Percentiles rank a stretch among this genome's conserved stretches.
Conservation (phyloP, 1,140 invertebrate species). For the Contarinia nasturtii region DNA sequence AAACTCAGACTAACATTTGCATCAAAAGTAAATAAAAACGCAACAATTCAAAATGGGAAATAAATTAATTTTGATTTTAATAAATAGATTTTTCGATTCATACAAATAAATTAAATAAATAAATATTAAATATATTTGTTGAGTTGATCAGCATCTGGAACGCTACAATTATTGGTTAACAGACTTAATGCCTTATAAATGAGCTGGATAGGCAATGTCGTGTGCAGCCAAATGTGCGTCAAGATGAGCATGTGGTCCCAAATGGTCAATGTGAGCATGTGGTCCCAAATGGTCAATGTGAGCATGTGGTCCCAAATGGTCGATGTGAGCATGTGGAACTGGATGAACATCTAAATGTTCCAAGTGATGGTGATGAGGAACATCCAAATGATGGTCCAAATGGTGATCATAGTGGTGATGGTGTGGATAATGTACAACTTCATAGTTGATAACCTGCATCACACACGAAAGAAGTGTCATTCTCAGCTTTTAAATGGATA, state of each 20-base stretch:
- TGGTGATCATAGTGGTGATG: slow-evolving; percentile 30
- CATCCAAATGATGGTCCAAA: slow-evolving; percentile 28
- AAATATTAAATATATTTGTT: background rate
- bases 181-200: slow-evolving; percentile 11
- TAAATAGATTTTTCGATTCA: background rate
- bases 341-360: slow-evolving; percentile 14
- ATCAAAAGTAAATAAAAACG: no score
- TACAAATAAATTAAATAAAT: background rate
- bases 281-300: slow-evolving; percentile 19
- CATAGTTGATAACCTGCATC: slow-evolving; percentile 46
- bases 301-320: slow-evolving; percentile 15
- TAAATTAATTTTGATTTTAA: background rate
- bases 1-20: no score
- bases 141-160: background rate
- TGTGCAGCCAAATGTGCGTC: slow-evolving; percentile 30
- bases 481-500: no score
- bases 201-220: slow-evolving; percentile 42
- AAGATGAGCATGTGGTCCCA: slow-evolving; percentile 15
- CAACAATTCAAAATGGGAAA: no score
- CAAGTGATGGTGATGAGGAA: slow-evolving; percentile 12
- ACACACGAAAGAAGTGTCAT: no score
- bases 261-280: slow-evolving; percentile 14
- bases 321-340: slow-evolving; percentile 16
- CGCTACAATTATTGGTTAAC: background rate
- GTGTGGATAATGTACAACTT: slow-evolving; percentile 68